Evolutionary conservation across 2,797 vertebrate species (phyloP).

Genomic region (Malacoctenus gilli): DNA sequence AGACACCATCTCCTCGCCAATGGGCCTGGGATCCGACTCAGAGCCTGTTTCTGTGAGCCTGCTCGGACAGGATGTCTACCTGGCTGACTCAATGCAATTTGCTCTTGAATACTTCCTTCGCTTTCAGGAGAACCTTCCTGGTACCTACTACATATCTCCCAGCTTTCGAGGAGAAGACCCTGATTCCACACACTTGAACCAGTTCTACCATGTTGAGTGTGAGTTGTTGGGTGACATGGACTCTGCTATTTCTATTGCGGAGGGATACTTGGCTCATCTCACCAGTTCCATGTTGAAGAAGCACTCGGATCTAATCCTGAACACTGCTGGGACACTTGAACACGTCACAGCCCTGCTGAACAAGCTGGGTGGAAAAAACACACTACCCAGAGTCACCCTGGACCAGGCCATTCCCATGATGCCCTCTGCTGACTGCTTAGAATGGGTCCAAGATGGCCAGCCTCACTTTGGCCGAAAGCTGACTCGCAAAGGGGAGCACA

Average conservation of each 20-base stretch:
- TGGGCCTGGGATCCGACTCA: constrained; percentile 85
- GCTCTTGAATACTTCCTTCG: constrained; percentile 85
- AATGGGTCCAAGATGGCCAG: constrained; percentile 82
- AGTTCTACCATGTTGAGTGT: constrained; percentile 86
- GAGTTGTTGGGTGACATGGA: constrained; percentile 83
- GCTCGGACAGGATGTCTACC: constrained; percentile 80
- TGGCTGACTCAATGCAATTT: constrained; percentile 87
- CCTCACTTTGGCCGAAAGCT: constrained; percentile 82
- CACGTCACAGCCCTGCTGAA: constrained; percentile 74
- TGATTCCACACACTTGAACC: constrained; percentile 83
- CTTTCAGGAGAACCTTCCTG: constrained; percentile 80
- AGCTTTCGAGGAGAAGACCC: constrained; percentile 85
- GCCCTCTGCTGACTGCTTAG: constrained; percentile 79
- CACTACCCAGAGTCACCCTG: constrained; percentile 78
- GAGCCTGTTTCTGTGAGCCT: constrained; percentile 82
- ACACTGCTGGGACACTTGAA: constrained; percentile 72
- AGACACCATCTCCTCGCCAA: constrained; percentile 85
- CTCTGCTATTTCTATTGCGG: constrained; percentile 77
- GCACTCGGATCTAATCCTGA: constrained; percentile 77
- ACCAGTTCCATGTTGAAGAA: constrained; percentile 79
- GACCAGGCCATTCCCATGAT: constrained; percentile 82
- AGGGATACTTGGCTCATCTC: constrained; percentile 78
- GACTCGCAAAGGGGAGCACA: constrained; percentile 81
- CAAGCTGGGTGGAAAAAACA: constrained; percentile 65
- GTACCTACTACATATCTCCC: constrained; percentile 82